These are phyloP conservation scores for Tetranychus truncatus DNA, from an alignment of 2,888 invertebrate genomes.

Conservation along the genomic window DNA sequence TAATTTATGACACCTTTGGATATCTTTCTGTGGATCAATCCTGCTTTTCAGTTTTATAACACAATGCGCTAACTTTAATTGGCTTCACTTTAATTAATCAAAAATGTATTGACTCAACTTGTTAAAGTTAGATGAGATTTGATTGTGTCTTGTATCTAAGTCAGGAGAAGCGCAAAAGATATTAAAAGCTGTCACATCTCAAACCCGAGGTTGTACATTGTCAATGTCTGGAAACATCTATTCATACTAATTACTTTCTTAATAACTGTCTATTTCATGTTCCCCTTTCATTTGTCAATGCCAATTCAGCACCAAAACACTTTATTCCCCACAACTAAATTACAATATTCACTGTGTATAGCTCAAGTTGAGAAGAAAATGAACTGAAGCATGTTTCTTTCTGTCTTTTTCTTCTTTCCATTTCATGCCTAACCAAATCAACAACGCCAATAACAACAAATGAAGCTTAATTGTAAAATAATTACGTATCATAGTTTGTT, in stretches of 20 bases:
- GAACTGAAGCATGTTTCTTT: not conserved
- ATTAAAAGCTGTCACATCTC: too few species aligned
- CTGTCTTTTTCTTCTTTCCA: not conserved
- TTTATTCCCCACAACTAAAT: not conserved
- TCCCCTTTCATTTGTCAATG: not conserved
- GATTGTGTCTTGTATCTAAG: too few species aligned
- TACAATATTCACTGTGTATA: not conserved
- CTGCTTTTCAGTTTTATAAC: too few species aligned
- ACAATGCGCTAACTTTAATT: too few species aligned
- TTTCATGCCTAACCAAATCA: not conserved
- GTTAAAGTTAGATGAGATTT: too few species aligned
- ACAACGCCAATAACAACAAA: not conserved
- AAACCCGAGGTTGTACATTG: not conserved
- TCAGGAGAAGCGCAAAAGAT: too few species aligned
- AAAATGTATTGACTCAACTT: too few species aligned
- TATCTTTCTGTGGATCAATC: too few species aligned
- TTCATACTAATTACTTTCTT: not conserved
- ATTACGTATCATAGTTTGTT: not conserved
- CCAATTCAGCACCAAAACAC: not conserved
- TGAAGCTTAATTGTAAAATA: not conserved
- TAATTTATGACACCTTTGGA: not conserved
- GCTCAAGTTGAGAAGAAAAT: not conserved
- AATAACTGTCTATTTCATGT: not conserved
- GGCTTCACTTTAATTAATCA: too few species aligned
- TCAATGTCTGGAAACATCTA: not conserved